Evolutionary conservation across 1,140 invertebrate species (phyloP).

Genomic region (Anadara kagoshimensis): DNA sequence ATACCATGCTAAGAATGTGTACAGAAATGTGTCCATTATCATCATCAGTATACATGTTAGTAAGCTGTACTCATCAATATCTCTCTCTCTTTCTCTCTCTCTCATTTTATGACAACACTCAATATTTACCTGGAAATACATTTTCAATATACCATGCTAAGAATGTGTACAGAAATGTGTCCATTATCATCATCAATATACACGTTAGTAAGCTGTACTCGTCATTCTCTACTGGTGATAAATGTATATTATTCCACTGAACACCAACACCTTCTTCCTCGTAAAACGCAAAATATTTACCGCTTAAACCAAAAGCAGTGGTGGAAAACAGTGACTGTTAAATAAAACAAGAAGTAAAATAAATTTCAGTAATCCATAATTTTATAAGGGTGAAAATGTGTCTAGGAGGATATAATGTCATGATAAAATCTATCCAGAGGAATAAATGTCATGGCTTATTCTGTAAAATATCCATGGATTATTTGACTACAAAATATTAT

Average conservation of each 20-base stretch:
- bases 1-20: conserved; percentile 77
- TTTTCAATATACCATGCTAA: conserved; percentile 80
- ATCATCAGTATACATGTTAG: conserved; percentile 78
- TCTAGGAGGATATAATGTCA: too few species aligned
- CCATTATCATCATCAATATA: conserved; percentile 77
- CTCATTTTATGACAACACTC: background rate
- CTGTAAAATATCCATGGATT: too few species aligned
- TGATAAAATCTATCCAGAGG: too few species aligned
- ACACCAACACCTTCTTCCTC: conserved; percentile 81
- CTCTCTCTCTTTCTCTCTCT: conserved; percentile 41
- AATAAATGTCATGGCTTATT: too few species aligned
- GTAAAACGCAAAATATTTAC: conserved; percentile 80
- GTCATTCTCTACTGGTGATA: conserved; percentile 81
- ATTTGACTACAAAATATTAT: too few species aligned
- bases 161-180: conserved; percentile 74
- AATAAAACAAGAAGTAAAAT: conserved; percentile 1
- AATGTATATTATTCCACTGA: conserved; percentile 84
- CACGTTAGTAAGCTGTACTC: conserved; percentile 80
- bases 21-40: conserved; percentile 74
- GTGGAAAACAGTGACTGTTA: conserved; percentile 81
- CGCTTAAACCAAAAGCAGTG: conserved; percentile 85
- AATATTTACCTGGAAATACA: conserved; percentile 78
- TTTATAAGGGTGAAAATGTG: too few species aligned
- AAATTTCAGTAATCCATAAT: too few species aligned
- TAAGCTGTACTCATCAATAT: conserved; percentile 83